These are phyloP conservation scores for Psylliodes chrysocephalus DNA, from an alignment of 2,888 invertebrate genomes.

Conservation along the genomic window DNA sequence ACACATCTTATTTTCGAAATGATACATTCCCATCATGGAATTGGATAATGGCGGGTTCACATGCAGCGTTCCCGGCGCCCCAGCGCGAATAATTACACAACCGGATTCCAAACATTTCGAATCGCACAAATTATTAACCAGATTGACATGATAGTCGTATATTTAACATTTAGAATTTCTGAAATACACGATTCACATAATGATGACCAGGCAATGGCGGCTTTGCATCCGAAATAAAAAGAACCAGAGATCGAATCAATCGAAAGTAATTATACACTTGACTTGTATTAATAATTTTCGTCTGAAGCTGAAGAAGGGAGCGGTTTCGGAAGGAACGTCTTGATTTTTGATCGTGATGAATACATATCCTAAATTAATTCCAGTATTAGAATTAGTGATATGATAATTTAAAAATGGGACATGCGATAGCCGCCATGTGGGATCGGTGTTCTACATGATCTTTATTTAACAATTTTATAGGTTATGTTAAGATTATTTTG, in stretches of 20 bases:
- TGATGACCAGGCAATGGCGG: constrained; percentile 25
- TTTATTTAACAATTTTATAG: too few relatives aligned
- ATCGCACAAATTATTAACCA: constrained; percentile 42
- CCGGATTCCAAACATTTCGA: constrained; percentile 40
- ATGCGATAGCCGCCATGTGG: too few relatives aligned
- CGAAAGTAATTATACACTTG: constrained; percentile 36
- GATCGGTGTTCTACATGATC: too few relatives aligned
- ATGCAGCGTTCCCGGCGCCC: constrained; percentile 31
- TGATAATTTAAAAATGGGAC: too few relatives aligned
- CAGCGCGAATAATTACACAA: constrained; percentile 29
- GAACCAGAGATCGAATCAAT: constrained; percentile 28
- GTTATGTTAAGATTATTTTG: too few relatives aligned
- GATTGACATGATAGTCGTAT: constrained; percentile 42
- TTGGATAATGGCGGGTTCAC: constrained; percentile 35
- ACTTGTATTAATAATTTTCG: constrained; percentile 31
- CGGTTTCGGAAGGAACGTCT: not conserved
- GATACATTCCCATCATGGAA: constrained; percentile 32
- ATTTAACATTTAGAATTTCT: constrained; percentile 41
- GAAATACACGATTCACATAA: constrained; percentile 37
- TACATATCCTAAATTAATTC: too few relatives aligned
- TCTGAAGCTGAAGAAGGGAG: constrained; percentile 6
- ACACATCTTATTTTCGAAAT: constrained; percentile 30
- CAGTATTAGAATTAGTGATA: too few relatives aligned
- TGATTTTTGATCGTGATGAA: too few relatives aligned
- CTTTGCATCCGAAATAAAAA: constrained; percentile 25